Base-by-base conservation (phyloP, 2,797 vertebrate species). In the Pyrrhura leucotis region DNA sequence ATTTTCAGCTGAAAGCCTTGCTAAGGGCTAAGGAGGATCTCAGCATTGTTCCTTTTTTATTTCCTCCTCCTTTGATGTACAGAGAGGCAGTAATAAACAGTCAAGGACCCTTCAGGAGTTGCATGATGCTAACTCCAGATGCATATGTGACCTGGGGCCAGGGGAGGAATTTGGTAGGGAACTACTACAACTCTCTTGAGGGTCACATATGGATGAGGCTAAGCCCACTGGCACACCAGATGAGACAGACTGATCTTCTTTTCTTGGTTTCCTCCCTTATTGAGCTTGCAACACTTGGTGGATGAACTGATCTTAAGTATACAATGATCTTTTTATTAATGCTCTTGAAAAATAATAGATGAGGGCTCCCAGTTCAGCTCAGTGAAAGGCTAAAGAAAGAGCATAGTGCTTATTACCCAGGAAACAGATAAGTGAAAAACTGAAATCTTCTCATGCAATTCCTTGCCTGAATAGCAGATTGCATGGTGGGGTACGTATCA, bases 1-100 rank as follows among this genome's bases (percentile, higher is more conserved):
- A 50, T 82, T 96, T 87, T 90, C 86, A 92, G 23, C 67, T 85
- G 84, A 25, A 94, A 88, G 18, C 18, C 48, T 81, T 75, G 29
- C 62, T 35, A 44, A 74, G 45, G 73, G 45, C 51, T 81, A 77
- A 72, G 53, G 26, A 84, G 42, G 8, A 72, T 61, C 50, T 90
- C 63, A 59, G 40, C 53, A 56, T 80, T 42, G 11, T 23, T 79
- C 78, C 10, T 6, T 88, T 56, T 75, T 74, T 89, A 54, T 78
- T 92, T 93, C 45, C 19, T 88, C 2, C 1, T 85, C 14, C 61
- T 86, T 75, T 91, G 85, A 68, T 93, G 39, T 51, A 83, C 20
- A 68, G 31, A 72, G 40, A 78, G 33, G 15, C 29, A 65, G 53
- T 58, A 86, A 84, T n/a, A 80, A 91, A 51, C 58, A 77, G 61